phyloP scores from a whole-genome alignment of 2,888 invertebrate genomes.

The Tetragonula carbonaria region DNA sequence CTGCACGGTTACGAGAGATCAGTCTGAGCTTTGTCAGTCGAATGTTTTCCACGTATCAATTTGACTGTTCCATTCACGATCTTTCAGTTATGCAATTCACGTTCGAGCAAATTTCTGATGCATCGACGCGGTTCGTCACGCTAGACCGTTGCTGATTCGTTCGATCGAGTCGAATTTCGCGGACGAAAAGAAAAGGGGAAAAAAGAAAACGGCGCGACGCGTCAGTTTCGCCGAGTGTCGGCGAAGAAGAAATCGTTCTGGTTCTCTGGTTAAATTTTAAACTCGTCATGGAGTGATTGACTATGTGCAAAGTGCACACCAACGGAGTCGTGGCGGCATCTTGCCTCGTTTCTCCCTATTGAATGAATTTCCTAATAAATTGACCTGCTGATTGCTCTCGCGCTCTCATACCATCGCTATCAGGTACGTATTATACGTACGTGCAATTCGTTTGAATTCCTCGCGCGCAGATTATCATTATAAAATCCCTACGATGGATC shows the following conservation, averaged over 20 bases:
- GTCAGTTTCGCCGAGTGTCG: background rate
- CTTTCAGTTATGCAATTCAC: conserved; percentile 1
- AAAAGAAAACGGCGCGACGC: background rate
- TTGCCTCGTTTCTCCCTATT: conserved; percentile 35
- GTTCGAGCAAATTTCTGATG: background rate
- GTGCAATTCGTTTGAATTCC: conserved; percentile 10
- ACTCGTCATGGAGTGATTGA: background rate
- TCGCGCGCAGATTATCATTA: background rate
- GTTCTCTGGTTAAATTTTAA: background rate
- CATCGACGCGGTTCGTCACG: background rate
- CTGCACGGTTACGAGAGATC: background rate
- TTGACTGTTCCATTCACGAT: background rate
- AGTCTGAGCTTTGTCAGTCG: background rate
- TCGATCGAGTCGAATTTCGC: background rate
- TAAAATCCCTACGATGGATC: background rate
- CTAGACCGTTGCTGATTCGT: background rate
- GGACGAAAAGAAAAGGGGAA: background rate
- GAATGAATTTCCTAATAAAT: conserved; percentile 57
- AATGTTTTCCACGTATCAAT: background rate
- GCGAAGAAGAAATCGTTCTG: conserved; percentile 12
- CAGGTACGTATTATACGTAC: background rate
- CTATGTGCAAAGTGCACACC: conserved; percentile 2
- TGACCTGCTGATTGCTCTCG: conserved; percentile 59
- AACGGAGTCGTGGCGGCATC: conserved; percentile 34
- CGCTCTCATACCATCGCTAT: conserved; percentile 19